Base-by-base conservation (phyloP, 92 coral and sea anemone species). In the Muricea muricata region DNA sequence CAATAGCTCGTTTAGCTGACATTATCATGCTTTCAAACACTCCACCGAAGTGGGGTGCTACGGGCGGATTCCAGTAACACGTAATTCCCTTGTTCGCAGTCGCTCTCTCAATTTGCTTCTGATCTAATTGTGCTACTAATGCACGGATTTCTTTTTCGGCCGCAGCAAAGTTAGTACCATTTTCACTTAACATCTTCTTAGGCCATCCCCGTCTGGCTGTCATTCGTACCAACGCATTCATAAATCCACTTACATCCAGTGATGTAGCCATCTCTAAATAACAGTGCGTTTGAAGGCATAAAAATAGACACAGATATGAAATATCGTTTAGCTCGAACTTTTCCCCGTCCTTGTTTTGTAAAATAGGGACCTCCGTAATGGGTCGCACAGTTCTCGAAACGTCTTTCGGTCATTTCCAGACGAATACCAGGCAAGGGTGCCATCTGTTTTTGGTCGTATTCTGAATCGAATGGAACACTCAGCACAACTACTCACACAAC, bases 31-130 rank as follows among this genome's bases (percentile, higher is more conserved):
- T 37, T 9, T 90, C 88, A 42, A 88, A 86, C 1, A 90, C 87
- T 4, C 90, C 93, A 32, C 93, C 90, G 37, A 85, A 90, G 54
- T 90, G 93, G 6, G 90, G 90, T 10, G 81, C 93, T n/a, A 17
- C 50, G 15, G 50, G 50, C 15, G 42, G 42, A 37, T 37, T 37
- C 42, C 42, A 37, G 9, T 58, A 17, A 81, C 89, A 85, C 8
- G 32, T 60, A 7, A 78, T 77, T 2, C 80, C 84, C 17, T 85
- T 61, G 26, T 87, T 87, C 21, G 84, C 26, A 41, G 67, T 73
- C 52, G 75, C 26, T 52, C 77, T 85, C 63, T 55, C 63, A 1
- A 55, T 55, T 6, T 55, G 63, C 25, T 55, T 55, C 26, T 55
- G 12, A 12, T 50, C 58, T 50, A 50, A 20, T 20, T 50, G 4